phyloP scores from a whole-genome alignment of 2,888 invertebrate genomes.

The Portevinia maculata region DNA sequence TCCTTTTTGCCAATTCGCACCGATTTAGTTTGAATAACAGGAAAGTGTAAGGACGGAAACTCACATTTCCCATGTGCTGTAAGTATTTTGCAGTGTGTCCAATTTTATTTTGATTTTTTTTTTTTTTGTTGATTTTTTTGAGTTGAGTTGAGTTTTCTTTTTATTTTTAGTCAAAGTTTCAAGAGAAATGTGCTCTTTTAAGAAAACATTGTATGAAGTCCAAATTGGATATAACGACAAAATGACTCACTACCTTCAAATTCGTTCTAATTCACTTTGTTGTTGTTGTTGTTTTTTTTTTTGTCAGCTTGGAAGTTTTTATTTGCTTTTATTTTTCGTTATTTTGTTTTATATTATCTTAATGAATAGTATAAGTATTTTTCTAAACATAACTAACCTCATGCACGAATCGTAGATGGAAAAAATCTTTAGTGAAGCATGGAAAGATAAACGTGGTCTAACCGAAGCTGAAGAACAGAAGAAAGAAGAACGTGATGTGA shows the following conservation, averaged over 20 bases:
- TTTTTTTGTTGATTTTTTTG: neutral
- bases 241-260: neutral
- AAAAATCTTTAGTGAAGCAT: slow-evolving; percentile 95
- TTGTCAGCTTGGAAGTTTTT: slow-evolving; percentile 3
- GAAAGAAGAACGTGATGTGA: slow-evolving; percentile 52
- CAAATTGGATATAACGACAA: neutral
- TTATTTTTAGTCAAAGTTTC: neutral
- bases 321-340: slow-evolving; percentile 1
- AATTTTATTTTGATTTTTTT: slow-evolving; percentile 22
- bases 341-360: neutral
- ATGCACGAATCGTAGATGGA: slow-evolving; percentile 88
- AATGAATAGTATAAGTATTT: neutral
- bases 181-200: no score
- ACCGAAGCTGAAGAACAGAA: slow-evolving; percentile 79
- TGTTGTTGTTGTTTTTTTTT: neutral
- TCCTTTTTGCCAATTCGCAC: slow-evolving; percentile 9
- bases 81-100: slow-evolving; percentile 38
- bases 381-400: slow-evolving; percentile 34
- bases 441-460: slow-evolving; percentile 92
- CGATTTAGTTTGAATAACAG: slow-evolving; percentile 2
- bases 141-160: slow-evolving; percentile 18
- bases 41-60: slow-evolving; percentile 30
- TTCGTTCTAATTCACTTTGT: slow-evolving; percentile 17
- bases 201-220: no score
- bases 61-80: slow-evolving; percentile 25